phyloP scores from a whole-genome alignment of 1,140 invertebrate species.

The Brachionus calyciflorus region DNA sequence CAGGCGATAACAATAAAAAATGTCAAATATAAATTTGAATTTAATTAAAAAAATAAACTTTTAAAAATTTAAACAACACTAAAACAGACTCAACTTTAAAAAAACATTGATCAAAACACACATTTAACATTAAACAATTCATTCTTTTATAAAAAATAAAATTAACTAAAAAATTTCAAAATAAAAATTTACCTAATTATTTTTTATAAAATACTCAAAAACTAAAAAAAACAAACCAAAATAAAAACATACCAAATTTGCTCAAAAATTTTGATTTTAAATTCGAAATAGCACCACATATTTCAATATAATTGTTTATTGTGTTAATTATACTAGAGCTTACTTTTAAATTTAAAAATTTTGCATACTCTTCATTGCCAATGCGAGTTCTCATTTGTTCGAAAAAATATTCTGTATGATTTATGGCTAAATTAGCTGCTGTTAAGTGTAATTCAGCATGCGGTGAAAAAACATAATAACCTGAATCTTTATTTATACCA shows the following conservation, averaged over 20 bases:
- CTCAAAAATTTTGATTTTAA: background rate
- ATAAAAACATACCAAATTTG: background rate
- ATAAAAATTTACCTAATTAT: background rate
- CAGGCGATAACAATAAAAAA: too few species aligned
- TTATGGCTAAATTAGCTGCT: constrained; percentile 26
- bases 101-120: too few species aligned
- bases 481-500: constrained; percentile 43
- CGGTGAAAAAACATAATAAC: constrained; percentile 19
- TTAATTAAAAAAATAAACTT: too few species aligned
- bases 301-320: constrained; percentile 5
- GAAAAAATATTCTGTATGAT: constrained; percentile 33
- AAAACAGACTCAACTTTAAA: too few species aligned
- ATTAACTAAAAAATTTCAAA: background rate
- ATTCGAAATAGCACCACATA: background rate
- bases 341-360: constrained; percentile 2
- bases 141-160: too few species aligned
- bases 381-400: background rate
- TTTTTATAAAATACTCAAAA: background rate
- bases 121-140: too few species aligned
- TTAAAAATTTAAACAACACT: too few species aligned
- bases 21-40: too few species aligned
- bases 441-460: background rate
- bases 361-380: background rate
- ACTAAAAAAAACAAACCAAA: background rate
- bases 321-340: background rate